Conservation (phyloP, 2,797 vertebrate genomes). For the Lerista edwardsae region DNA sequence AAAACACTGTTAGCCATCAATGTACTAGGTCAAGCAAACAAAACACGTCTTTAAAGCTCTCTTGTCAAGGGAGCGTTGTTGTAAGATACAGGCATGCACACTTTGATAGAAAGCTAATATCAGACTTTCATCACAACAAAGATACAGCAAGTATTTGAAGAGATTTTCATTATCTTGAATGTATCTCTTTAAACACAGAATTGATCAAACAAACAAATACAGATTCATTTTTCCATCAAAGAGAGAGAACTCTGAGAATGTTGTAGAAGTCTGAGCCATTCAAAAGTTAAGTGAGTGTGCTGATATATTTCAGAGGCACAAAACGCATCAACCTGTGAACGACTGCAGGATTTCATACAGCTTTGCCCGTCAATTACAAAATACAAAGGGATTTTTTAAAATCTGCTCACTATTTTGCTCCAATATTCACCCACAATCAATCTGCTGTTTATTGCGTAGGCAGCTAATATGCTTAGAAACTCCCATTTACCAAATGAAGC, state of each 20-base stretch:
- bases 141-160: constrained; percentile 55
- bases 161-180: constrained; percentile 67
- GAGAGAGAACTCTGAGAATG: constrained; percentile 54
- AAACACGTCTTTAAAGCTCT: background rate
- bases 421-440: constrained; percentile 44
- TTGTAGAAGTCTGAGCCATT: background rate
- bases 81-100: background rate
- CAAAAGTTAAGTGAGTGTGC: background rate
- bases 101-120: constrained; percentile 43
- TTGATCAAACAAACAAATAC: constrained; percentile 70
- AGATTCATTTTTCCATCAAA: constrained; percentile 66
- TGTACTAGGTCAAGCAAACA: rapidly evolving
- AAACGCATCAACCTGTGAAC: constrained; percentile 50
- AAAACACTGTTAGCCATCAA: rapidly evolving
- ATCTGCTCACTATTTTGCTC: constrained; percentile 40
- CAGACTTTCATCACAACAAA: constrained; percentile 59
- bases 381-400: constrained; percentile 36
- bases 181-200: constrained; percentile 65
- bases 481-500: constrained; percentile 44
- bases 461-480: constrained; percentile 33
- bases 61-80: constrained; percentile 6
- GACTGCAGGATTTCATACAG: constrained; percentile 17
- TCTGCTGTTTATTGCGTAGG: constrained; percentile 25
- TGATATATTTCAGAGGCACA: constrained; percentile 49
- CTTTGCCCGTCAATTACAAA: constrained; percentile 46